Conservation (phyloP, 2,888 invertebrate genomes). For the Fragum fragum region DNA sequence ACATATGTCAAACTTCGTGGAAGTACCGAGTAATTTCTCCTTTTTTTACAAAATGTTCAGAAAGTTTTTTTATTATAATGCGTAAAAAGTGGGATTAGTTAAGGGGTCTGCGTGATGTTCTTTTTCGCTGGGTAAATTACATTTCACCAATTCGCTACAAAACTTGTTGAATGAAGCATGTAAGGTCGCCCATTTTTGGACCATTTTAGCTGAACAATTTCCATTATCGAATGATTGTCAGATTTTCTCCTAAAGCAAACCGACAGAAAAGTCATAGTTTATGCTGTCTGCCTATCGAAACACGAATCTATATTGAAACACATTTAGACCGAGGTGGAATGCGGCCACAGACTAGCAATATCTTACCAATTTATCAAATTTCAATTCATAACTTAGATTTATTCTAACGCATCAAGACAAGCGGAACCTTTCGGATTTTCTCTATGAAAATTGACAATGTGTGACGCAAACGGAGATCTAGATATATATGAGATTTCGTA, state of each 20-base stretch:
- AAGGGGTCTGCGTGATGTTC: too few relatives aligned
- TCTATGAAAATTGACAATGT: background rate
- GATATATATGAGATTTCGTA: background rate
- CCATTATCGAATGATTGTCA: background rate
- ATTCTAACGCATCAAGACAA: constrained; percentile 19
- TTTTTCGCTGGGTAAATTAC: too few relatives aligned
- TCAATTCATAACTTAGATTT: constrained; percentile 31
- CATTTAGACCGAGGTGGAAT: constrained; percentile 11
- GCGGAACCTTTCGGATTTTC: constrained; percentile 25
- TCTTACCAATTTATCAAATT: constrained; percentile 28
- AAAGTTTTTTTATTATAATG: too few relatives aligned
- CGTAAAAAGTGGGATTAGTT: too few relatives aligned
- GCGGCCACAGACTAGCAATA: background rate
- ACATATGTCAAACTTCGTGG: too few relatives aligned
- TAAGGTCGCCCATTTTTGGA: too few relatives aligned
- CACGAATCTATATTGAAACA: constrained; percentile 15
- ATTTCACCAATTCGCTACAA: too few relatives aligned
- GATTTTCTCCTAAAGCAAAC: background rate
- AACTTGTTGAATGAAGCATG: too few relatives aligned
- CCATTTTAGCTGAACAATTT: background rate
- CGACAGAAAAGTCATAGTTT: constrained; percentile 15
- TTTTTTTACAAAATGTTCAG: too few relatives aligned
- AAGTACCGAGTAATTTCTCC: too few relatives aligned
- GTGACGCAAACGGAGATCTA: background rate
- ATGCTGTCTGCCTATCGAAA: constrained; percentile 7